Evolutionary conservation across 2,797 vertebrate species (phyloP).

Genomic region (Discoglossus pictus): DNA sequence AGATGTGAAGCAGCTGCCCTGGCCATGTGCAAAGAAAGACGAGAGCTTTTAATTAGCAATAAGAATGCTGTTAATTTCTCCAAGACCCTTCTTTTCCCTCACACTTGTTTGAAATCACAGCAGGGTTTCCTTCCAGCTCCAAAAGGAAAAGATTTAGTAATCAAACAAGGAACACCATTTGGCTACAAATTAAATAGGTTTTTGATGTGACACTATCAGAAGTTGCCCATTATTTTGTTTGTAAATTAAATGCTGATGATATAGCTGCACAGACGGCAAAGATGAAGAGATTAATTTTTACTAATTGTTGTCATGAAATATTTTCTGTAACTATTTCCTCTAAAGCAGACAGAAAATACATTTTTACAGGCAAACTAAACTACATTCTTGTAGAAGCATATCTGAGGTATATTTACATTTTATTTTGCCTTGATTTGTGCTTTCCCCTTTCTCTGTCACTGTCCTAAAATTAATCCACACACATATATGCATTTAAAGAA

Average conservation of each 20-base stretch:
- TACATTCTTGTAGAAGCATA: no score
- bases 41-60: constrained; percentile 97
- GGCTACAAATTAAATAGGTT: constrained; percentile 49
- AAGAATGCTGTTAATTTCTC: constrained; percentile 87
- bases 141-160: constrained; percentile 59
- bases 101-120: constrained; percentile 59
- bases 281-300: constrained; percentile 44
- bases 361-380: no score
- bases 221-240: constrained; percentile 31
- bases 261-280: constrained; percentile 39
- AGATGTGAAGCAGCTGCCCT: constrained; percentile 80
- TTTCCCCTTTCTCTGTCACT: no score
- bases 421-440: no score
- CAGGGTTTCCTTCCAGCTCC: constrained; percentile 57
- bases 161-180: constrained; percentile 60
- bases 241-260: constrained; percentile 35
- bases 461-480: no score
- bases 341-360: constrained; percentile 36
- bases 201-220: constrained; percentile 33
- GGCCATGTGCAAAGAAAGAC: constrained; percentile 85
- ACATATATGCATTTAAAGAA: no score
- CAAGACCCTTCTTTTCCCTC: constrained; percentile 60
- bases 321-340: constrained; percentile 26
- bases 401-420: no score
- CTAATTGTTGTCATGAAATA: constrained; percentile 41